Evolutionary conservation across 2,113 vertebrate species (phyloP), one percentile per base, ranked within the genome.

Genomic region (Pelecanus crispus): DNA sequence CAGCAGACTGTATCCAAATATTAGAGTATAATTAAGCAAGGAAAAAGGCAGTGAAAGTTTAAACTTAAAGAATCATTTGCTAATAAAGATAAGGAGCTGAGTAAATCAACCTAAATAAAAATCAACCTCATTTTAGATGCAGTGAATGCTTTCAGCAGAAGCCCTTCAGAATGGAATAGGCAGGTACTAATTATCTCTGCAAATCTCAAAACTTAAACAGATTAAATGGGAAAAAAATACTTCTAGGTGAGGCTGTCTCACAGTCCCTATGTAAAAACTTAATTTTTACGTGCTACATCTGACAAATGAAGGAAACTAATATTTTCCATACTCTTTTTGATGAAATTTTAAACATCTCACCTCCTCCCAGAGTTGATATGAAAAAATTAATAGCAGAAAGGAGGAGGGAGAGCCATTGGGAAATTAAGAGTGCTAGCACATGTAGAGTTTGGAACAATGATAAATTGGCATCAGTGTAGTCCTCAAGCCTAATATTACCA

Each of bases 21-120:
- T 21, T 53, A 80, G 9, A 74, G 20, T 49, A 65, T 5, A 91
- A 85, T 32, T 56, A 87, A 84, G 38, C 25, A 86, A 65, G 21
- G 20, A 55, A 92, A 91, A 78, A 67, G 16, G 15, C n/a, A 71
- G 32, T 24, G 10, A n/a, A 81, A 84, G 11, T 13, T 92, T 59
- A 68, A 75, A 86, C 22, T n/a, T 77, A n/a, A 81, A 86, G 65
- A 71, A 13, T 84, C 29, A 36, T 38, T 89, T 61, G 73, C 49
- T 68, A 87, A 71, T 61, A 87, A 63, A 81, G 65, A n/a, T 38
- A 38, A 86, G 42, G 47, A 71, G 38, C 65, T 36, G 42, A 94
- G 49, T 91, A 86, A 92, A 86, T 40, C 68, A 95, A 70, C 19
- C 50, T 78, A 83, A 92, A 95, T 44, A 92, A 93, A 96, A 95